Evolutionary conservation across 2,797 vertebrate species (phyloP), one percentile per base, ranked within the genome.

Genomic region (Simalia tracyae): DNA sequence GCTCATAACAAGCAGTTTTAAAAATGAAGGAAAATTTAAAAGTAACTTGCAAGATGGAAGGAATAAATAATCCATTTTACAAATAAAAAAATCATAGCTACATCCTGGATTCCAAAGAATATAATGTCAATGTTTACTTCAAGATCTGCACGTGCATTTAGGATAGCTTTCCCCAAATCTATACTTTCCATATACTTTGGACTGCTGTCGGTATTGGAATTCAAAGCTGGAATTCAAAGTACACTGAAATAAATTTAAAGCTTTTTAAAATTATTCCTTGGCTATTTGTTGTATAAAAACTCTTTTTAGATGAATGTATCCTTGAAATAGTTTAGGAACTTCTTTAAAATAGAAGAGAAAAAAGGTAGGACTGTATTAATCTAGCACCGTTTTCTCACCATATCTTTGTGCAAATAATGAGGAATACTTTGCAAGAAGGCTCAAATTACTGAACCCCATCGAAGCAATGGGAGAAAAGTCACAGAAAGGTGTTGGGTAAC

Each of bases 401-500:
- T 76, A 84, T 5, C 24, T 76, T 92, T 64, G 28, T 72, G 84
- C 84, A 87, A 90, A 92, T 24, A 56, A 42, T 28, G 31, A 60
- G 87, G 60, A 87, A 61, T 31, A 72, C 56, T 90, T 90, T 87
- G 89, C 85, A 64, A 66, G 59, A 46, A 19, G 12, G 2, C 50
- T 90, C 92, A 26, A 87, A 76, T 28, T 22, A 56, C 5, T 57
- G 72, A 36, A 56, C 28, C 42, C 50, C 92, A 61, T 92, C 92
- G 63, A 63, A 87, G 84, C 42, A 54, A 2, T 4, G 22, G 24
- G 8, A 8, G 31, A 56, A 36, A 31, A 4, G 4, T 19, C 26
- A 54, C 54, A 46, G 66, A 56, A 5, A 6, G 31, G 68, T 26
- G 0, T 12, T 1, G 1, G 28, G 0, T 42, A 26, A 50, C 0